Evolutionary conservation across 2,888 invertebrate genomes (phyloP), one percentile per base, ranked within the genome.

Genomic region (Phaedon cochleariae): DNA sequence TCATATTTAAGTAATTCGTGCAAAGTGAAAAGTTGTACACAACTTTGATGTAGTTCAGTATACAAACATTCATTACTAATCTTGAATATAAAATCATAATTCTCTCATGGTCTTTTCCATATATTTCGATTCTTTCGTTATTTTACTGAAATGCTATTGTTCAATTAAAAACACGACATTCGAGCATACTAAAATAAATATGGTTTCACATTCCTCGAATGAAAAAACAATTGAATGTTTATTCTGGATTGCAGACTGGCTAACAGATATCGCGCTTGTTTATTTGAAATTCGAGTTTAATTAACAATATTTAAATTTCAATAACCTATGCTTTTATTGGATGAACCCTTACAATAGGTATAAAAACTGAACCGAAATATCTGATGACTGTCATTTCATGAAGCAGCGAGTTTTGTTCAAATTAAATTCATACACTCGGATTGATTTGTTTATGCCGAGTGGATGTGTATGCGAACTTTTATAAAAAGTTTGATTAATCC

Each of bases 371-470:
- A 59, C 55, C 37, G 59, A 52, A 62, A 68, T 68, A 65, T 65
- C 53, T 41, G 62, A 55, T 64, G 52, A 26, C 26, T 26, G 67
- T 63, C 69, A 69, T 59, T 63, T n/a, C n/a, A 61, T 60, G 57
- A 51, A 45, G 62, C 61, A 37, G 66, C 59, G 49, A 65, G 64
- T 72, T 73, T 69, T 69, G 69, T 75, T 76, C 74, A 74, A 75
- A 75, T 75, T 75, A 73, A 76, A 75, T 75, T 74, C 75, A 71
- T 72, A 74, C 75, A 70, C 72, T 68, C 73, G 76, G 70, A 74
- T 75, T 75, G 74, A 76, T 76, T 74, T 74, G 75, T 72, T 74
- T 73, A 74, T 73, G 71, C 65, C 69, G 69, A 71, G 65, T 65
- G 59, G 70, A 65, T 72, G 65, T 66, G 67, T 71, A 58, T 54